A percentile compares a stretch with the other conserved stretches of the same genome.
These are phyloP conservation scores for Bos indicus DNA, from an alignment of 2,113 vertebrate genomes.

Conservation along the genomic window DNA sequence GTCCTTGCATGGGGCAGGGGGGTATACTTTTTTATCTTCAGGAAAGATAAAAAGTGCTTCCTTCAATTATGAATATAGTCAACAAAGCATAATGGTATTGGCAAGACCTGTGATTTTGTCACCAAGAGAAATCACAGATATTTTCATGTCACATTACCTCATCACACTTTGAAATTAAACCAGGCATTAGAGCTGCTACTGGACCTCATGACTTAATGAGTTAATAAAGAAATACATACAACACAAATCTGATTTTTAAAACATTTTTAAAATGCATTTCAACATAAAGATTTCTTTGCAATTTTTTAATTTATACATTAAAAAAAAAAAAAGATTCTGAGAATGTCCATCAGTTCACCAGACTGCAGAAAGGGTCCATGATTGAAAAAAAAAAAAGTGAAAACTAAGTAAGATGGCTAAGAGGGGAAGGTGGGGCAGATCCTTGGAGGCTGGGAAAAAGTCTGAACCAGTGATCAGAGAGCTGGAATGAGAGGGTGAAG, in stretches of 20 bases:
- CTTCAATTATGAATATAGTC: neutral
- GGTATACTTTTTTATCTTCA: neutral
- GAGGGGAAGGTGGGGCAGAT: neutral
- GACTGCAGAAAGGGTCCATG: neutral
- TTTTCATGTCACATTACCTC: neutral
- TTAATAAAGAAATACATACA: neutral
- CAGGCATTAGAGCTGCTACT: neutral
- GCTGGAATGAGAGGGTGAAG: too few species aligned
- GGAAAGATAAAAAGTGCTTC: neutral
- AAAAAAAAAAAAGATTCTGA: neutral
- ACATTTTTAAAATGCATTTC: neutral
- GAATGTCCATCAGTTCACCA: neutral
- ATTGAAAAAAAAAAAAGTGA: neutral
- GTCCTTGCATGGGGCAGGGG: neutral
- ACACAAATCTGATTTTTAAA: neutral
- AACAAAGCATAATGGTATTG: neutral
- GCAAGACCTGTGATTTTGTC: neutral
- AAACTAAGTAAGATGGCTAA: neutral
- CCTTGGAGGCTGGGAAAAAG: neutral
- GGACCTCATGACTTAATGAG: neutral
- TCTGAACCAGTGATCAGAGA: neutral
- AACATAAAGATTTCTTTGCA: neutral
- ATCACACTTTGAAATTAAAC: neutral
- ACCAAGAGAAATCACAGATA: neutral
- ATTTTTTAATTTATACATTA: neutral